Evolutionary conservation across 2,888 invertebrate genomes (phyloP), one percentile per base, ranked within the genome.

Genomic region (Lobophora halterata): DNA sequence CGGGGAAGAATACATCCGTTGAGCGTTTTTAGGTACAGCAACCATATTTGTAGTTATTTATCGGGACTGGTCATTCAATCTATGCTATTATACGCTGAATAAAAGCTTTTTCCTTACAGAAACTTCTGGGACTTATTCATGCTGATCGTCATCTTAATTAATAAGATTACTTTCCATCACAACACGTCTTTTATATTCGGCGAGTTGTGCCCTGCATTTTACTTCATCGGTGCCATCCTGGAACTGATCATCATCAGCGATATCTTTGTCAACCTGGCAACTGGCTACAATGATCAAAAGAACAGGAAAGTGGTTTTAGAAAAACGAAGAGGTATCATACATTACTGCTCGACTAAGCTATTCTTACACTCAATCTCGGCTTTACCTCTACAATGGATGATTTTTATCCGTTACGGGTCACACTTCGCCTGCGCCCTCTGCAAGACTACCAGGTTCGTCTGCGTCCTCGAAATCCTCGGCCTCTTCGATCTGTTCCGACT

Each of bases 1-100:
- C 38, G 50, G 2, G 37, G 40, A 5, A 44, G 55, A 11, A 70
- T 72, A 14, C 71, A 71, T 38, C 72, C 72, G 3, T 33, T 69
- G 16, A 71, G 71, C 40, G 60, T 60, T 14, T 51, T 51, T 26
- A 43, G 51, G 51, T 51, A 35, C 7, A 3, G 13, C 2, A 20
- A 27, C 11, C 5, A 6, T 12, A 2, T 6, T 9, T 3, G 4
- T 27, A n/a, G 18, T 8, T 23, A 12, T 1, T 2, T 5, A n/a
- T n/a, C n/a, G n/a, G n/a, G n/a, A n/a, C n/a, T n/a, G n/a, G n/a
- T n/a, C n/a, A n/a, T n/a, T n/a, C 1, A 7, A 6, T 24, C n/a
- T 5, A 10, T 34, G 3, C 23, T 13, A n/a, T n/a, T n/a, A n/a
- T n/a, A n/a, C n/a, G n/a, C n/a, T n/a, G n/a, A n/a, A n/a, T n/a